Evolutionary conservation across 2,113 vertebrate species (phyloP).

Genomic region (Heterotis niloticus): DNA sequence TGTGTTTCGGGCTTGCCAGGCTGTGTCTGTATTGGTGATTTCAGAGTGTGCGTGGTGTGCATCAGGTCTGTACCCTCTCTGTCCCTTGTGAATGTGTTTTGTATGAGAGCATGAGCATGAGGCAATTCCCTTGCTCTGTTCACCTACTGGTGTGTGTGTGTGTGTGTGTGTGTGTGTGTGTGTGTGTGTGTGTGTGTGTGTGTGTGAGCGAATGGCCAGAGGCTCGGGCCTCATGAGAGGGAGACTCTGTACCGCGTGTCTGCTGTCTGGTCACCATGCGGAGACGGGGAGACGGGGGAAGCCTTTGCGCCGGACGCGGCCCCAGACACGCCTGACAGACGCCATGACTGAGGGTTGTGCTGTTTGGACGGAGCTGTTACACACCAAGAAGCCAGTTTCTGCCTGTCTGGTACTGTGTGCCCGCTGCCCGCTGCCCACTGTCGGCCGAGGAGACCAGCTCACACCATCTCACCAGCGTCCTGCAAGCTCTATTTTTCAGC

Average conservation of each 20-base stretch:
- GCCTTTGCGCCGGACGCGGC: not conserved
- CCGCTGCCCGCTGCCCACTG: not conserved
- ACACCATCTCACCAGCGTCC: not conserved
- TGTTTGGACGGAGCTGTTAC: slow-evolving; percentile 15
- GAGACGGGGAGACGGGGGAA: not conserved
- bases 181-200: slow-evolving; percentile 20
- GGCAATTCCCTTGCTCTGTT: too few species aligned
- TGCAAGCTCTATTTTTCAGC: too few species aligned
- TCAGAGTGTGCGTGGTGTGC: too few species aligned
- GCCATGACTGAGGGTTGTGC: slow-evolving; percentile 15
- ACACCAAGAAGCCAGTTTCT: slow-evolving; percentile 18
- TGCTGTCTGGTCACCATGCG: slow-evolving; percentile 11
- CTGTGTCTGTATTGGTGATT: too few species aligned
- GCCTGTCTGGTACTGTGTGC: not conserved
- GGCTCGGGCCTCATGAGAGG: slow-evolving; percentile 42
- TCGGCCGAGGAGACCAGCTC: not conserved
- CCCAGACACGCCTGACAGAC: slow-evolving; percentile 18
- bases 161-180: slow-evolving; percentile 27
- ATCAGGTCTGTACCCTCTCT: too few species aligned
- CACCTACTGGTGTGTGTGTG: not conserved
- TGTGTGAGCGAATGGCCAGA: slow-evolving; percentile 18
- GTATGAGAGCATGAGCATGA: too few species aligned
- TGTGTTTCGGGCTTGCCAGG: too few species aligned
- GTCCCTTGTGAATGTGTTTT: too few species aligned
- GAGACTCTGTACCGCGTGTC: not conserved